Base-by-base conservation (phyloP, 2,113 vertebrate genomes). In the Pterocles gutturalis region DNA sequence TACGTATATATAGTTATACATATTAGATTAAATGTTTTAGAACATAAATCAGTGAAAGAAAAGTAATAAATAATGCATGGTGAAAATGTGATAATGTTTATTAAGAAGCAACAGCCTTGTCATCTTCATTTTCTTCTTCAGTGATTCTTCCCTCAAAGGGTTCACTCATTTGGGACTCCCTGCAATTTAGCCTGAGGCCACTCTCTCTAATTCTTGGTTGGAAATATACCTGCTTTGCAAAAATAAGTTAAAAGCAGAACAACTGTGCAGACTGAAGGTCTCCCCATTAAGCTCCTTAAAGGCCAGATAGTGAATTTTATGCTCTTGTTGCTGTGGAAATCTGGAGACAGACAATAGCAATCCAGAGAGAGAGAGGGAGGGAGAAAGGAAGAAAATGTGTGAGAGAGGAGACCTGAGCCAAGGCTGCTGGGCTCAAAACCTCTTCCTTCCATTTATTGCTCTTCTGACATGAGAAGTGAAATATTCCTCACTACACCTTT, bases 81-180 rank as follows among this genome's bases (percentile, higher is more conserved):
- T 96, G 98, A 97, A 98, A 98, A 98, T 98, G 97, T 92, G 97
- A 98, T 98, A 98, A 97, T 98, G 98, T 98, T 98, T 98, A 98
- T 98, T 98, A 98, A 98, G 98, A 98, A 98, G 98, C 98, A 98
- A 97, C 97, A 97, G 97, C 97, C 98, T 97, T 98, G 98, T 98
- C 98, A 97, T 98, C 98, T 98, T 98, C 97, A 98, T 98, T 98
- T 98, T 98, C 98, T 98, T 98, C 98, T 98, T 98, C 98, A 97
- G 95, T 98, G 98, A 98, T 94, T 98, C 95, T 97, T 84, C 80
- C 82, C 98, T 98, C 98, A 78, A 94, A 98, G 98, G 98, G 92
- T 97, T 98, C 96, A 94, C 94, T 98, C 98, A 97, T 95, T 89
- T 84, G 98, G 98, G 98, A 98, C 95, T 97, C 92, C 96, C 96